Evolutionary conservation across 2,888 invertebrate species (phyloP).

Genomic region (Spicauda simplicius): DNA sequence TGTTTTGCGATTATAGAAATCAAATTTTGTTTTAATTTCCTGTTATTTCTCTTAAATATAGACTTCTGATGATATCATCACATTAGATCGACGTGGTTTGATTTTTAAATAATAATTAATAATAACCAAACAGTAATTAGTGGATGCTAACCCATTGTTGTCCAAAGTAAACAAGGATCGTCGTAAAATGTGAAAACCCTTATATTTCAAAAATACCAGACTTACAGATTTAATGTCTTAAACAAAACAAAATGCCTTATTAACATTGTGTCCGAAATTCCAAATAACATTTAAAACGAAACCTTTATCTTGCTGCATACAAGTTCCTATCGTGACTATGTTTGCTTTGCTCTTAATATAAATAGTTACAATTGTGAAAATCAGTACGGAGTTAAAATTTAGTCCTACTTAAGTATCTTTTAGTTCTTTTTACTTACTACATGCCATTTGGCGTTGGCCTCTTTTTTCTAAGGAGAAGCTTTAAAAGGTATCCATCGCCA

Average conservation of each 20-base stretch:
- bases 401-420: no score
- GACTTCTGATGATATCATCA: neutral
- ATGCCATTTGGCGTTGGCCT: no score
- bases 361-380: no score
- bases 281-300: neutral
- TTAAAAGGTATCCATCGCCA: no score
- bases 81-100: no score
- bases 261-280: neutral
- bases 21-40: neutral
- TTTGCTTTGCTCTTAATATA: no score
- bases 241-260: neutral
- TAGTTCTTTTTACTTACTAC: no score
- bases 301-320: neutral
- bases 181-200: neutral
- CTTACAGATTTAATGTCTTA: neutral
- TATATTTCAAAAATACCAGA: neutral
- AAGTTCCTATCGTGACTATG: neutral
- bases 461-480: no score
- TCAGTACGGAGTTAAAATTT: no score
- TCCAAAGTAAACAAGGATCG: neutral
- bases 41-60: neutral
- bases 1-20: conserved; percentile 8
- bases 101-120: no score
- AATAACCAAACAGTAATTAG: neutral
- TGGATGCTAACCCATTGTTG: neutral